Conservation (phyloP, 92 coral and sea anemone species). For the Zoanthus sociatus region DNA sequence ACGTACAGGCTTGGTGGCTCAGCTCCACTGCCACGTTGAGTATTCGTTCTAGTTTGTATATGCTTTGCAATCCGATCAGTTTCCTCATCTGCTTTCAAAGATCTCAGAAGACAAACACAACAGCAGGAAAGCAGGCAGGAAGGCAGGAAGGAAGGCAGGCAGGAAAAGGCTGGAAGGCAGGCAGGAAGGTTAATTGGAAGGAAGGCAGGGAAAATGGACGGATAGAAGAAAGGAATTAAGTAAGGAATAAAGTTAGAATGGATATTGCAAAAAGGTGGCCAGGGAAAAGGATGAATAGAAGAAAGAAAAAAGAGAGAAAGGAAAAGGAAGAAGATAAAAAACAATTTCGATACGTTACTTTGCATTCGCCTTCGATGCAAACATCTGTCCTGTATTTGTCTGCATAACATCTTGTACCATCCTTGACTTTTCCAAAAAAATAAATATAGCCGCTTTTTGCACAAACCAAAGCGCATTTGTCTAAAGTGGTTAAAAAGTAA, state of each 20-base stretch:
- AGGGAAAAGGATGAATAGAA: neutral
- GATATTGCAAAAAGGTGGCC: neutral
- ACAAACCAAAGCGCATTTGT: slow-evolving; percentile 34
- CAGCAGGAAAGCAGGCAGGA: no score
- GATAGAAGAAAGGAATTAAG: neutral
- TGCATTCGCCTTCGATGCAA: slow-evolving; percentile 52
- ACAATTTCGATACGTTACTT: slow-evolving; percentile 18
- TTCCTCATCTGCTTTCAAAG: no score
- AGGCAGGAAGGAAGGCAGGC: no score
- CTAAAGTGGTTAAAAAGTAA: neutral
- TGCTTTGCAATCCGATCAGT: no score
- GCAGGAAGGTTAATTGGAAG: neutral
- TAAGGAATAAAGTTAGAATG: neutral
- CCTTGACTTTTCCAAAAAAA: slow-evolving; percentile 42
- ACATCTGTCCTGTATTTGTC: slow-evolving; percentile 47
- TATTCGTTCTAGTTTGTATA: no score
- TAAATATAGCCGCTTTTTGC: neutral
- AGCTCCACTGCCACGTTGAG: no score
- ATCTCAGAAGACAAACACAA: neutral
- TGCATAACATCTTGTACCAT: slow-evolving; percentile 56
- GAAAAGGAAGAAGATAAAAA: neutral
- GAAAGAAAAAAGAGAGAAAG: neutral
- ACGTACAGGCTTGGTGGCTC: no score
- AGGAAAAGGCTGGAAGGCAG: neutral
- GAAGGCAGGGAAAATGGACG: neutral